Base-by-base conservation (phyloP, 2,113 vertebrate genomes). In the Amazona guildingii region DNA sequence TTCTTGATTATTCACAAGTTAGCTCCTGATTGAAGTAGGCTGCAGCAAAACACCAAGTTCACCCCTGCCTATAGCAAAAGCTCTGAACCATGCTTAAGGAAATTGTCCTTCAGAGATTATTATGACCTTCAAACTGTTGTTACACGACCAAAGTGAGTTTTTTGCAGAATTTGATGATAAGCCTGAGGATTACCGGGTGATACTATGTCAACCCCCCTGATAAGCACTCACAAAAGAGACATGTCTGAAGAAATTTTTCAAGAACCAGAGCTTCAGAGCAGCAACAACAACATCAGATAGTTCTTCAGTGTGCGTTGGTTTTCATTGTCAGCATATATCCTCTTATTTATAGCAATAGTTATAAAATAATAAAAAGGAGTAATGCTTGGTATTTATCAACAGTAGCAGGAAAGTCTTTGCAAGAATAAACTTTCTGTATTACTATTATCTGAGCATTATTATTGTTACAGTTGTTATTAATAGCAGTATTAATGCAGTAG, bases 91-190 rank as follows among this genome's bases (percentile, higher is more conserved):
- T 96, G 92, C 64, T 95, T 97, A 95, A 97, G 93, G 79, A 95
- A 97, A 97, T 95, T 98, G 98, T 98, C 98, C 98, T 97, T 98
- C 92, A 97, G 93, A 98, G 94, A 98, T 98, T 98, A 98, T 98
- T 97, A 97, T 91, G 96, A 98, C 98, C 98, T 99, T 99, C 97
- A 98, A 96, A 96, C 91, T 97, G 97, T 92, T 93, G 83, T 85
- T 95, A 70, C 37, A 92, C 88, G 54, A 94, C 41, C 73, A 55
- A 96, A 92, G 88, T 89, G 84, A 92, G 66, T 92, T 98, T 97
- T 81, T 80, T 97, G 90, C 95, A 78, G 94, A 98, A 97, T 97
- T 97, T 93, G 88, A 90, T 93, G 97, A 98, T 98, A 98, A 98
- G 51, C 90, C 73, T 57, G 37, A 95, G 96, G 92, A 96, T 98